Base-by-base conservation (phyloP, 2,888 invertebrate species). In the Hypercompe scribonia region DNA sequence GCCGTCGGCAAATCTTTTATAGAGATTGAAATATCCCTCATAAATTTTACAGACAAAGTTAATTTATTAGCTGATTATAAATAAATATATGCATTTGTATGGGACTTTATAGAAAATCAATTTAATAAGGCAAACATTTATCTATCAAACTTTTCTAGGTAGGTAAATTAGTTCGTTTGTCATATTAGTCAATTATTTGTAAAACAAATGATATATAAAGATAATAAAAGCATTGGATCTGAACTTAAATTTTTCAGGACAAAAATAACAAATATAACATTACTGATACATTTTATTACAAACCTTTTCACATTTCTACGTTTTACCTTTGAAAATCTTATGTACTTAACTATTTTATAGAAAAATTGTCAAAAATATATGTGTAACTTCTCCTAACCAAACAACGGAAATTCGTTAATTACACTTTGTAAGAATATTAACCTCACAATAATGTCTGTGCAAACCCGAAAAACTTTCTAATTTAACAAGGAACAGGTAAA, bases 401-500 rank as follows among this genome's bases (percentile, higher is more conserved):
- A 18, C 15, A 61, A 61, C 31, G 3, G 2, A 31, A 61, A 31
- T 18, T 31, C 31, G 0, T 28, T 28, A 28, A n/a, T 61, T 61
- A 31, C 61, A 31, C 31, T 31, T 61, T 7, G 31, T 8, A 61
- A 31, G 18, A 61, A 18, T 8, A 18, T 31, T 18, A 15, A 54
- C 31, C 31, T 31, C 15, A 8, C 8, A 36, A 54, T 50, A 58
- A n/a, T n/a, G 8, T 36, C 28, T 28, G 4, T 34, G n/a, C 24
- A 61, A 78, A 80, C 74, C 71, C 66, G 65, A 54, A 68, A 31
- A 70, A 72, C 78, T 81, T 84, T 84, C 74, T 11, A 79, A 76
- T 75, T 71, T 81, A 76, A 74, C 39, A 42, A 64, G 61, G 39
- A 74, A 75, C 84, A 85, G 85, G 84, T 85, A 85, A 80, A 79